Percentiles rank a stretch among this genome's conserved stretches.
These are phyloP conservation scores for Macrosoma leucophasiata DNA, from an alignment of 2,888 invertebrate species.

Conservation along the genomic window DNA sequence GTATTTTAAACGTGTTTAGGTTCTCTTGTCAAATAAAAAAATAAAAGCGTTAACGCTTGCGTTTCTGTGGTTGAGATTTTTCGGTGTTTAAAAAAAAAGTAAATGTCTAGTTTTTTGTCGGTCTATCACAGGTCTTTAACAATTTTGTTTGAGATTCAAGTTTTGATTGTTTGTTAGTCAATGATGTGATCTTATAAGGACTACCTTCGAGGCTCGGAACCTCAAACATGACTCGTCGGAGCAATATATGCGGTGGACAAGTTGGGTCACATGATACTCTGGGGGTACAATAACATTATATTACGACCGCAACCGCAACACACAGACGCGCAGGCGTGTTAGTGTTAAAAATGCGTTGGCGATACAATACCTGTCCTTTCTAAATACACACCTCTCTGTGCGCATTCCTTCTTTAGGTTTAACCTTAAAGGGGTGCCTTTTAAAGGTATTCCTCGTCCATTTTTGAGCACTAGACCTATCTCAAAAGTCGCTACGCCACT, in stretches of 20 bases:
- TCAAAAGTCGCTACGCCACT: constrained; percentile 92
- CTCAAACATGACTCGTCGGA: too few species aligned
- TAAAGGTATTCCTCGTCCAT: constrained; percentile 84
- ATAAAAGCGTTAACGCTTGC: constrained; percentile 50
- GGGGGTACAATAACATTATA: too few species aligned
- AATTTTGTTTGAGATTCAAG: too few species aligned
- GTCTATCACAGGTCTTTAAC: too few species aligned
- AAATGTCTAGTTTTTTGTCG: too few species aligned
- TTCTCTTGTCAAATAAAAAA: constrained; percentile 27
- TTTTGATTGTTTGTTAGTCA: too few species aligned
- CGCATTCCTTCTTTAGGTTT: constrained; percentile 94
- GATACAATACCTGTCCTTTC: constrained; percentile 77
- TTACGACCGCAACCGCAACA: constrained; percentile 27
- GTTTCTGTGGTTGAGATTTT: constrained; percentile 42
- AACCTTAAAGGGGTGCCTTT: constrained; percentile 92
- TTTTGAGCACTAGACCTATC: constrained; percentile 89
- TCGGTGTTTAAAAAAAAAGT: too few species aligned
- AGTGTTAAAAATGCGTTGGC: constrained; percentile 77
- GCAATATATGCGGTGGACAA: too few species aligned
- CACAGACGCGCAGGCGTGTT: constrained; percentile 48
- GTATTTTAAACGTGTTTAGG: constrained; percentile 21
- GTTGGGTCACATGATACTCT: too few species aligned
- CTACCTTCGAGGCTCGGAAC: too few species aligned
- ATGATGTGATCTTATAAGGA: too few species aligned
- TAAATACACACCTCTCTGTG: constrained; percentile 91